Percentiles rank a stretch among this genome's conserved stretches.
phyloP scores from a whole-genome alignment of 2,797 vertebrate genomes.

The Acomys russatus region DNA sequence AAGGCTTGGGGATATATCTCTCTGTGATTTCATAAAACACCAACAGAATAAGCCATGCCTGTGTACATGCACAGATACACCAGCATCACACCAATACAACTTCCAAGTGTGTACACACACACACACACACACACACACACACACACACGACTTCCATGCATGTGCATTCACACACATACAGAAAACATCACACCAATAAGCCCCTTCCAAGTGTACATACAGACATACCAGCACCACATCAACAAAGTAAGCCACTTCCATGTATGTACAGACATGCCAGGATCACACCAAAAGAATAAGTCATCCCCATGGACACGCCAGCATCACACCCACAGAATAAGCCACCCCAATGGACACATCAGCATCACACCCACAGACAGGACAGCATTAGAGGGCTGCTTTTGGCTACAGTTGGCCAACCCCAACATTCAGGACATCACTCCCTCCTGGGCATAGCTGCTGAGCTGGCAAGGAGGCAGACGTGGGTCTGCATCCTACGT shows the following conservation, averaged over 20 bases:
- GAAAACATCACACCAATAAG: no score
- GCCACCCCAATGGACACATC: background rate
- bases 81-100: background rate
- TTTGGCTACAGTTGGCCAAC: background rate
- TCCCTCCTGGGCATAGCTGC: background rate
- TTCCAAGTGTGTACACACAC: background rate
- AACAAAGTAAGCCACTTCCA: background rate
- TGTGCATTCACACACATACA: background rate
- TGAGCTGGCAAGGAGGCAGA: background rate
- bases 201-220: background rate
- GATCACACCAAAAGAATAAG: background rate
- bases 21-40: constrained; percentile 36
- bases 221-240: no score
- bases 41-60: background rate
- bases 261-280: background rate
- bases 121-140: background rate
- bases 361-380: background rate
- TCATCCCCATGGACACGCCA: background rate
- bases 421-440: background rate
- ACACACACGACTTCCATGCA: background rate
- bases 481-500: background rate
- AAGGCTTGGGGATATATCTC: background rate
- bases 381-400: background rate
- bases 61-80: background rate
- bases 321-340: background rate